Base-by-base conservation (phyloP, 1,140 invertebrate species). In the Bathynomus jamesi region DNA sequence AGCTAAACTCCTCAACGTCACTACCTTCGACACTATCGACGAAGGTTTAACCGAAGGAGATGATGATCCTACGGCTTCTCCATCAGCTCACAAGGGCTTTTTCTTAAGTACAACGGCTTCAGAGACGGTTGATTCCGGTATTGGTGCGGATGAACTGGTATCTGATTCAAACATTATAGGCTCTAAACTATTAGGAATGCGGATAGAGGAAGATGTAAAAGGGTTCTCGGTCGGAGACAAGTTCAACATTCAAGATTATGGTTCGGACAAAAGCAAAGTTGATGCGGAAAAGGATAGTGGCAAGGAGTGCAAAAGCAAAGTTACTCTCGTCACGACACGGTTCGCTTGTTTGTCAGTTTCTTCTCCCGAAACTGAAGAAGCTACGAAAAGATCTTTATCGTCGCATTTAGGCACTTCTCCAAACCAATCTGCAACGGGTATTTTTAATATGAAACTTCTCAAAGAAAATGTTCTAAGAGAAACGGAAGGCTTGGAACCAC, bases 81-180 rank as follows among this genome's bases (percentile, higher is more conserved):
- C 71, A 46, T 30, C 64, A 65, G 21, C 13, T 5, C 40, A 53
- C 2, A n/a, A n/a, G n/a, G n/a, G n/a, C n/a, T n/a, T n/a, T n/a
- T 72, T 72, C 63, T 71, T 77, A 61, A 74, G 69, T 53, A 46
- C 76, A 11, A 28, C 76, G 17, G 72, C 72, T 40, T 77, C 76
- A 53, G 76, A 77, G 68, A 77, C 76, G 31, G 70, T 77, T 31
- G 76, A 77, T 70, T 77, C 76, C 17, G 76, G 76, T 25, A 77
- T 77, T 62, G 76, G 76, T 60, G 68, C 73, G 69, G 76, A 77
- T 53, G 76, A 77, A 40, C 66, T 72, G 29, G 72, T 68, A 71
- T 72, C 72, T 62, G 76, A 77, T 67, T 74, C 67, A 62, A 77
- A 66, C 63, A 68, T 68, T 68, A 53, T 69, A n/a, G 61, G 46